Conservation (phyloP, 2,113 vertebrate species). For the Cygnus buccinator region DNA sequence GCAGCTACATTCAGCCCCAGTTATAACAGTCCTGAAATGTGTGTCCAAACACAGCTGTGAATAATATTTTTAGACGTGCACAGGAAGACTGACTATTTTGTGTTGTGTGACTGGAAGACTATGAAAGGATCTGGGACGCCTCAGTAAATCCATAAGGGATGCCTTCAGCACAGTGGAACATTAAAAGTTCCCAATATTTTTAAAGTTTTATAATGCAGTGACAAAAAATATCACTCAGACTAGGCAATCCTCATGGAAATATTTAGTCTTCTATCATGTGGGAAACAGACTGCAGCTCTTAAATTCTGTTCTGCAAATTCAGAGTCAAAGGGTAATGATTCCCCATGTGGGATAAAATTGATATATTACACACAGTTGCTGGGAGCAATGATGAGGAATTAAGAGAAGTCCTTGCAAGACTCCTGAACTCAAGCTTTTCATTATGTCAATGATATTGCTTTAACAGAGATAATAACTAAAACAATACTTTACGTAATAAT, state of each 20-base stretch:
- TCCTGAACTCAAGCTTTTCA: background rate
- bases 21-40: background rate
- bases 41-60: conserved; percentile 50
- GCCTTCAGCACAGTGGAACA: background rate
- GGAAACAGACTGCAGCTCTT: conserved; percentile 8
- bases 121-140: conserved; percentile 20
- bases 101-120: conserved; percentile 7
- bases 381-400: conserved; percentile 2
- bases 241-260: conserved; percentile 38
- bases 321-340: conserved; percentile 39
- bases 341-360: background rate
- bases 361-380: background rate
- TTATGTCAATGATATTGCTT: background rate
- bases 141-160: conserved; percentile 22
- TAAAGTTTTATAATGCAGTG: conserved; percentile 5
- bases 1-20: background rate
- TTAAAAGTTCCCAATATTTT: conserved; percentile 16
- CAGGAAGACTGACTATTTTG: conserved; percentile 17
- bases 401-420: background rate
- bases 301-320: background rate
- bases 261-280: conserved; percentile 44
- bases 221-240: conserved; percentile 29
- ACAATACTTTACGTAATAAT: background rate
- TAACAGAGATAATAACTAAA: conserved; percentile 31
- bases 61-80: conserved; percentile 8